Evolutionary conservation across 2,888 invertebrate species (phyloP).

Genomic region (Rhingia campestris): DNA sequence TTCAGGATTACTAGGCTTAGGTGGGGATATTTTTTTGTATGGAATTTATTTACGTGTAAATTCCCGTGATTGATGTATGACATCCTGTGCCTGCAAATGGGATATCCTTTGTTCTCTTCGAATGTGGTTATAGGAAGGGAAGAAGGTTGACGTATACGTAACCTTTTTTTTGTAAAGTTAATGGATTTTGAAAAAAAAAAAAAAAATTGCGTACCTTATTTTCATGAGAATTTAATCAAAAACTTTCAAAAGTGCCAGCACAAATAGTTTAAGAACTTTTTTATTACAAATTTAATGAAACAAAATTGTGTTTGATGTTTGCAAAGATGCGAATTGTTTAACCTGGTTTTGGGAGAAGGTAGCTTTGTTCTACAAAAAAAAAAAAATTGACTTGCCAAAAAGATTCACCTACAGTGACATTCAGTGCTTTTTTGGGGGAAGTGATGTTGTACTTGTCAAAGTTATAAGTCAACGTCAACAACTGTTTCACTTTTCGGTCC

Average conservation of each 20-base stretch:
- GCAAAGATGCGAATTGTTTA: too few relatives aligned
- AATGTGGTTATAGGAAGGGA: constrained; percentile 19
- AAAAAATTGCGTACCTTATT: background rate
- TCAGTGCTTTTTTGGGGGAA: background rate
- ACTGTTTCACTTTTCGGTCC: too few relatives aligned
- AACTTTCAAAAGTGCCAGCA: constrained; percentile 9
- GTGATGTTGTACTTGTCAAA: constrained; percentile 34
- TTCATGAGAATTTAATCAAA: constrained; percentile 33
- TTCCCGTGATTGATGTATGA: constrained; percentile 45
- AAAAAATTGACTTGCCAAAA: too few relatives aligned
- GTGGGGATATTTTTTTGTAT: constrained; percentile 6
- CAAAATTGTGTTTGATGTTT: background rate
- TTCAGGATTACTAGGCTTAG: constrained; percentile 15
- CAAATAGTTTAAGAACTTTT: constrained; percentile 1
- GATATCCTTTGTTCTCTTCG: constrained; percentile 3
- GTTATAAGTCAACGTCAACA: background rate
- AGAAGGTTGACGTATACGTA: constrained; percentile 26
- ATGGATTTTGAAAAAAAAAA: constrained; percentile 39
- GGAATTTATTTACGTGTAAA: constrained; percentile 28
- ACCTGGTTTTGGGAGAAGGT: too few relatives aligned
- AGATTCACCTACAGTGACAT: too few relatives aligned
- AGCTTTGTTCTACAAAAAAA: too few relatives aligned
- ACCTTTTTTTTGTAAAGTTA: constrained; percentile 5
- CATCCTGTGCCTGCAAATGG: background rate
- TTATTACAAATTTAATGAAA: constrained; percentile 12